These are phyloP conservation scores for Cartodere bifasciata DNA, from an alignment of 2,888 invertebrate genomes.

Conservation along the genomic window DNA sequence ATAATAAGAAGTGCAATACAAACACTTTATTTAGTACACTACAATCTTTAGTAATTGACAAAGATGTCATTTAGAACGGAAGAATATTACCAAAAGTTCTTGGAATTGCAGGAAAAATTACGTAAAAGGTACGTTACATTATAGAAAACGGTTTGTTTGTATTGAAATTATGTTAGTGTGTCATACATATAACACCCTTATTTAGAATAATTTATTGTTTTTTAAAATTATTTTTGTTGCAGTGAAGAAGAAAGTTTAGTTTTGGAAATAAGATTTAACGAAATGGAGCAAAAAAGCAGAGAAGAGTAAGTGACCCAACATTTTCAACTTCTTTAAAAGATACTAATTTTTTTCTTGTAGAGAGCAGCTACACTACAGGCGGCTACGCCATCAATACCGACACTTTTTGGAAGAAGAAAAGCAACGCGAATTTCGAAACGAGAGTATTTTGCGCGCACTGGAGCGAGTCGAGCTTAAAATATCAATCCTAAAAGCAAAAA, in stretches of 20 bases:
- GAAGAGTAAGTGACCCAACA: slow-evolving; percentile 36
- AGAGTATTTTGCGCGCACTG: slow-evolving; percentile 41
- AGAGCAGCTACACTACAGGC: slow-evolving; percentile 28
- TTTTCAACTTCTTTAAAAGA: slow-evolving; percentile 1
- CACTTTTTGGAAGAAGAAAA: slow-evolving; percentile 45
- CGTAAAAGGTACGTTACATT: slow-evolving; percentile 28
- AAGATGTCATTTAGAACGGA: slow-evolving; percentile 23
- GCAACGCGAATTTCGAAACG: slow-evolving; percentile 45
- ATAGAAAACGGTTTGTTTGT: slow-evolving; percentile 19
- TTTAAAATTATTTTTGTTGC: slow-evolving; percentile 15
- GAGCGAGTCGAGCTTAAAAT: slow-evolving; percentile 46
- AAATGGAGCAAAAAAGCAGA: slow-evolving; percentile 37
- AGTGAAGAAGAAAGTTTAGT: slow-evolving; percentile 43
- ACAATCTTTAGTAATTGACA: background rate
- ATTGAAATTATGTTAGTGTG: slow-evolving; percentile 14
- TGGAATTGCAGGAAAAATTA: slow-evolving; percentile 32
- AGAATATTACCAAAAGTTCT: slow-evolving; percentile 31
- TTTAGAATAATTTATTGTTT: slow-evolving; percentile 4
- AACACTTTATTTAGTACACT: no score
- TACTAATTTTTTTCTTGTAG: slow-evolving; percentile 19
- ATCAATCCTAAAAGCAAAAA: slow-evolving; percentile 43
- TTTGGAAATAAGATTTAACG: slow-evolving; percentile 41
- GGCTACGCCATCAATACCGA: slow-evolving; percentile 37
- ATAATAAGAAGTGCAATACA: no score
- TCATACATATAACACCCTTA: slow-evolving; percentile 9